Base-by-base conservation (phyloP, 2,888 invertebrate genomes). In the Ichneumon xanthorius region DNA sequence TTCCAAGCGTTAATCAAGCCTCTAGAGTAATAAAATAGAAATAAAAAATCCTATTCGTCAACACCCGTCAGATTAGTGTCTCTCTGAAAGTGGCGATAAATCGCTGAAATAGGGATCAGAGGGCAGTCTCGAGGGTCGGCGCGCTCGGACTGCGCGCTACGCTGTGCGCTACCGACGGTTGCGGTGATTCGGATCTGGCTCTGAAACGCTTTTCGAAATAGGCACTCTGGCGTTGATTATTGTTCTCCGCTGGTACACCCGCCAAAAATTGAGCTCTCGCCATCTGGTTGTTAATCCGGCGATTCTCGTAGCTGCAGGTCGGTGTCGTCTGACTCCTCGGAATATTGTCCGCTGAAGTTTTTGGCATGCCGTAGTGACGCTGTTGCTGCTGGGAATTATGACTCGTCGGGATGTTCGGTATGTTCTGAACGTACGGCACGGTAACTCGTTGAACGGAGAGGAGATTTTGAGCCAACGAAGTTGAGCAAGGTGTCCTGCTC, bases 131-230 rank as follows among this genome's bases (percentile, higher is more conserved):
- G 61, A 94, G 87, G 22, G 94, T 90, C 1, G 94, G 93, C 0
- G 93, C 93, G 85, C 93, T 93, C 4, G 94, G 93, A 79, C 93
- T 93, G 40, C 93, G 92, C n/a, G 92, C 82, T 1, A 93, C 92
- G 58, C 91, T 90, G 48, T 91, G 91, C 1, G 88, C 89, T 4
- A 87, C 70, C 0, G 87, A 71, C 48, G 92, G 92, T 45, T 92
- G 92, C 1, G 93, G 93, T 3, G 94, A 93, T 84, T 93, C 93
- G 0, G 94, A 93, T 77, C 94, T 90, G 37, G 93, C 93, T 67
- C 93, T 87, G 76, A 92, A 92, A 48, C 92, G 90, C 77, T 90
- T 92, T 30, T 88, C 89, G 45, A 90, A 89, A 75, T 90, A 91
- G 53, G 88, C 68, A 86, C 86, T 88, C 87, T 88, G 88, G 84